Percentiles rank a stretch among this genome's conserved stretches.
These are phyloP conservation scores for Acanthisitta chloris DNA, from an alignment of 2,113 vertebrate genomes.

Conservation along the genomic window DNA sequence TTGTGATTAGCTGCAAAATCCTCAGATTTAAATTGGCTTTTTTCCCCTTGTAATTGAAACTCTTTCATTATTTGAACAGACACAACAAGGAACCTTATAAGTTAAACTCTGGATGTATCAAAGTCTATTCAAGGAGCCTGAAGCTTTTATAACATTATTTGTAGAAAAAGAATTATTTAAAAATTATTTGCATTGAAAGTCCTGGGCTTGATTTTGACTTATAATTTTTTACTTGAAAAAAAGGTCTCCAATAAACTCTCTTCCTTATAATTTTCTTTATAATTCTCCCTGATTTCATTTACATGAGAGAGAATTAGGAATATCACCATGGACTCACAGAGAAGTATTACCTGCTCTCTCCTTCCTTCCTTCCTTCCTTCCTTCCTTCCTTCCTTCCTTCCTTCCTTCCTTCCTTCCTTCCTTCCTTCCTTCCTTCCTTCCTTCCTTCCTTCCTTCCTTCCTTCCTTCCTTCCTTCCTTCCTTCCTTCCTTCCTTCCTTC, in stretches of 20 bases:
- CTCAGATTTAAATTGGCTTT: background rate
- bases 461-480: background rate
- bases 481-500: background rate
- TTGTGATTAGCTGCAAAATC: background rate
- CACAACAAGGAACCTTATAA: background rate
- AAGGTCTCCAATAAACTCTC: background rate
- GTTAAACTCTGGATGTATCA: background rate
- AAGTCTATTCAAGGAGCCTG: background rate
- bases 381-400: background rate
- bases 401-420: background rate
- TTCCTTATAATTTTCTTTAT: background rate
- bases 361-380: background rate
- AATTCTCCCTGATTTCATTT: background rate
- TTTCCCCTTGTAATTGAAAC: background rate
- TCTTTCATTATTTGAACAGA: background rate
- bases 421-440: background rate
- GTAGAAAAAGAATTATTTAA: background rate
- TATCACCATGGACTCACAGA: background rate
- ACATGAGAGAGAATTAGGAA: background rate
- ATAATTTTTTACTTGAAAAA: background rate
- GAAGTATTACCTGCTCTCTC: too few relatives aligned
- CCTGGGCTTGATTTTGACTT: accelerated
- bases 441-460: background rate
- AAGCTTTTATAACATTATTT: background rate
- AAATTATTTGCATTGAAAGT: background rate